Percentiles rank a stretch among this genome's conserved stretches.
Conservation (phyloP, 2,113 vertebrate species). For the Steatornis caripensis region DNA sequence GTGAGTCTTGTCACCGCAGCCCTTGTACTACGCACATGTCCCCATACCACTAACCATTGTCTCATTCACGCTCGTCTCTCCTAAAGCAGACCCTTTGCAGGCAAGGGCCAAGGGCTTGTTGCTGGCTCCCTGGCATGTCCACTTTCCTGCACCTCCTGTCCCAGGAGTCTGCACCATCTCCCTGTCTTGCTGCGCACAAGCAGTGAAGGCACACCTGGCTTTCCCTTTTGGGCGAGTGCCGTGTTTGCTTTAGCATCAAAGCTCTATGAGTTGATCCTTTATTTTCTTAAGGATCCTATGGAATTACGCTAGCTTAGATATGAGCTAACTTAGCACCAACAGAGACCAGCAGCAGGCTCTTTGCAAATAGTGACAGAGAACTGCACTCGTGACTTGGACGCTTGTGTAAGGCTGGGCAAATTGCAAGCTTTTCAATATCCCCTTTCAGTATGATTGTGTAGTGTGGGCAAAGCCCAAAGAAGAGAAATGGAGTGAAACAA, state of each 20-base stretch:
- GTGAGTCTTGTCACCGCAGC: conserved; percentile 47
- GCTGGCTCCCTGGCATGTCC: background rate
- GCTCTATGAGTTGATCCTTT: background rate
- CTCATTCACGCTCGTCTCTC: background rate
- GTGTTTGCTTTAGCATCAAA: background rate
- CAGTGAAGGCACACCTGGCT: background rate
- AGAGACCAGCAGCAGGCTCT: background rate
- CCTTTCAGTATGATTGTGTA: background rate
- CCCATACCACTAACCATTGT: background rate
- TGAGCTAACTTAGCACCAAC: fast-evolving
- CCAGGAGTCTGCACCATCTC: background rate
- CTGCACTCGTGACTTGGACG: fast-evolving
- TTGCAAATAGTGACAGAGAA: background rate
- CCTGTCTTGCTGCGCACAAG: background rate
- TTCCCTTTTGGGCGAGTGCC: background rate
- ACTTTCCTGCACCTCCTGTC: background rate
- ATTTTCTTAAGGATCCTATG: background rate
- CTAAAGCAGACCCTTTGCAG: background rate
- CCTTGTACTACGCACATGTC: background rate
- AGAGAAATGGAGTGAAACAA: background rate
- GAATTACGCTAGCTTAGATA: background rate
- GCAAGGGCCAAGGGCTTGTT: background rate
- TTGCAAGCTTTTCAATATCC: background rate
- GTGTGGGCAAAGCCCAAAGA: background rate
- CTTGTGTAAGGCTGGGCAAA: background rate